Percentiles rank a stretch among this genome's conserved stretches.
Conservation (phyloP, 2,113 vertebrate genomes). For the Anser cygnoides region DNA sequence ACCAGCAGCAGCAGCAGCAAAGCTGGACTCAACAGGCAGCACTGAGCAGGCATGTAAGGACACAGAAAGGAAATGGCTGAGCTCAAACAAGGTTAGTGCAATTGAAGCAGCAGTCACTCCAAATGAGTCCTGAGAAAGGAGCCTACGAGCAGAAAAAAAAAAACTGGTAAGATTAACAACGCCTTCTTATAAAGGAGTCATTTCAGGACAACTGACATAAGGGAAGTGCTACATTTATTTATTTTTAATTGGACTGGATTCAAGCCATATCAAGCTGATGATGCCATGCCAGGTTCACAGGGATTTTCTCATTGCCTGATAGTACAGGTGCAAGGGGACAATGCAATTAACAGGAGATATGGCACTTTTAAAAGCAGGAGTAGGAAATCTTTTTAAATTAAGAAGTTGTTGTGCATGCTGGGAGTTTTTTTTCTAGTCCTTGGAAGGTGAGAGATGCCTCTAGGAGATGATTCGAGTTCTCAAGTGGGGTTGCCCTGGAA, state of each 20-base stretch:
- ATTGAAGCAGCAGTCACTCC: background rate
- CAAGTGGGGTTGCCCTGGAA: background rate
- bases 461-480: background rate
- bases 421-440: background rate
- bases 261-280: conserved; percentile 23
- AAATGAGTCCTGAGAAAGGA: background rate
- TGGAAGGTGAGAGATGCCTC: background rate
- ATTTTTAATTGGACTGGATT: conserved; percentile 51
- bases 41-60: conserved; percentile 2
- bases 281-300: conserved; percentile 4
- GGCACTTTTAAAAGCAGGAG: background rate
- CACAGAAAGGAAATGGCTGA: background rate
- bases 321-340: background rate
- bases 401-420: background rate
- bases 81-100: background rate
- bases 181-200: background rate
- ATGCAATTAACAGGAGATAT: background rate
- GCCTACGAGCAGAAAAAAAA: background rate
- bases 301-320: background rate
- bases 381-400: background rate
- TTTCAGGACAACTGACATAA: conserved; percentile 34
- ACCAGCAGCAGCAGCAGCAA: background rate
- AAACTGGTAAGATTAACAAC: background rate
- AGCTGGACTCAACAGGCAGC: background rate
- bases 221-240: conserved; percentile 38